Conservation (phyloP, 1,140 invertebrate genomes). For the Brachionus manjavacas region DNA sequence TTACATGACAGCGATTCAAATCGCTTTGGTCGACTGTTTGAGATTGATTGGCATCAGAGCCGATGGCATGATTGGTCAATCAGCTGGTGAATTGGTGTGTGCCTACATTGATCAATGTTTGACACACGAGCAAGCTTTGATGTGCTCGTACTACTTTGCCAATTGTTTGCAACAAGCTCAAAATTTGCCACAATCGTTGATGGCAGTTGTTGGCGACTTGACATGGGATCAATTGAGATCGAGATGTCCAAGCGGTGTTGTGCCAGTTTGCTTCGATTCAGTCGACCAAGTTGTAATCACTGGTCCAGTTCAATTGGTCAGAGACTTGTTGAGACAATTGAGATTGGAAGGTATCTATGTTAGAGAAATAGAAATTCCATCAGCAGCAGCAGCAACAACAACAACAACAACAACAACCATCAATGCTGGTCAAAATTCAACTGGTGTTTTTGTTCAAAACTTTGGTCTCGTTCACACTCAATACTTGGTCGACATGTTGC, state of each 20-base stretch:
- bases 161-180: constrained; percentile 71
- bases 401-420: no score
- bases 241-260: constrained; percentile 69
- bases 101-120: constrained; percentile 92
- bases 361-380: background rate
- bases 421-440: background rate
- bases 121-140: constrained; percentile 81
- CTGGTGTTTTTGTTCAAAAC: constrained; percentile 72
- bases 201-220: constrained; percentile 75
- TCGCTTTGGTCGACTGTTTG: constrained; percentile 80
- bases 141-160: constrained; percentile 86
- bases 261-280: constrained; percentile 86
- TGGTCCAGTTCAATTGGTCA: constrained; percentile 62
- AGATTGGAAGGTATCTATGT: background rate
- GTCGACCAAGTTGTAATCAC: constrained; percentile 85
- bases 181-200: constrained; percentile 67
- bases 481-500: background rate
- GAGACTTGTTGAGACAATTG: constrained; percentile 23
- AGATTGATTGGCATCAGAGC: constrained; percentile 70
- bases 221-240: constrained; percentile 76
- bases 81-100: constrained; percentile 70
- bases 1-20: constrained; percentile 85
- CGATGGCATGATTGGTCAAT: constrained; percentile 90
- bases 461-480: constrained; percentile 86
- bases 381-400: no score